A percentile compares a stretch with the other conserved stretches of the same genome.
Evolutionary conservation across 1,140 invertebrate genomes (phyloP).

Genomic region (Antheraea mylitta): DNA sequence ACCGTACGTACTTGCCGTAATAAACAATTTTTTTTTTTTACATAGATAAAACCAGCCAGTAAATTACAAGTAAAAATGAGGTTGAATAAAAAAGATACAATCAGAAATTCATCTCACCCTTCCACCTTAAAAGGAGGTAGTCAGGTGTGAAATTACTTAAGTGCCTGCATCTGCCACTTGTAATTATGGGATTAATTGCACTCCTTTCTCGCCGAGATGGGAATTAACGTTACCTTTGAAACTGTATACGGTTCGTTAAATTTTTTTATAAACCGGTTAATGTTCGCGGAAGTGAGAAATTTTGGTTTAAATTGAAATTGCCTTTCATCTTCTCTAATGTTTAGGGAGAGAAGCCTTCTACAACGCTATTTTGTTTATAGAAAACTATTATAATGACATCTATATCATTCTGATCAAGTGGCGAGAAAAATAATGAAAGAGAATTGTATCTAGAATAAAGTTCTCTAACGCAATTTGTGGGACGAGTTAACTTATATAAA

Average conservation of each 20-base stretch:
- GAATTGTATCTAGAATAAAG: too few species aligned
- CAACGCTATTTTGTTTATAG: too few species aligned
- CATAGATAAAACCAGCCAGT: too few species aligned
- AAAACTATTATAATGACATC: too few species aligned
- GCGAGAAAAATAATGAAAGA: too few species aligned
- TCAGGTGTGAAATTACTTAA: slow-evolving; percentile 67
- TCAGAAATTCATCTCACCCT: slow-evolving; percentile 65
- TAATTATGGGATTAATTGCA: slow-evolving; percentile 62
- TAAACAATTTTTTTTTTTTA: too few species aligned
- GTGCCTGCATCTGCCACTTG: slow-evolving; percentile 56
- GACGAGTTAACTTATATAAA: too few species aligned
- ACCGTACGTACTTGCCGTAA: too few species aligned
- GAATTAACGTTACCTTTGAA: slow-evolving; percentile 53
- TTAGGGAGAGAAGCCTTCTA: too few species aligned
- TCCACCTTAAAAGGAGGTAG: slow-evolving; percentile 43
- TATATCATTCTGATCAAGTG: too few species aligned
- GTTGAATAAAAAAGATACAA: slow-evolving; percentile 10
- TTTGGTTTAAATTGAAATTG: background rate
- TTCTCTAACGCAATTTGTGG: too few species aligned
- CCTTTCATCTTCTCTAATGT: background rate
- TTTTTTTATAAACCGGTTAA: slow-evolving; percentile 6
- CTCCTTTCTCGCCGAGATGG: slow-evolving; percentile 33
- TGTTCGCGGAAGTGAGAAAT: background rate
- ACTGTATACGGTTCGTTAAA: background rate
- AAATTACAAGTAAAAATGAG: too few species aligned